Conservation (phyloP, 2,797 vertebrate genomes). For the Gambelia wislizenii region DNA sequence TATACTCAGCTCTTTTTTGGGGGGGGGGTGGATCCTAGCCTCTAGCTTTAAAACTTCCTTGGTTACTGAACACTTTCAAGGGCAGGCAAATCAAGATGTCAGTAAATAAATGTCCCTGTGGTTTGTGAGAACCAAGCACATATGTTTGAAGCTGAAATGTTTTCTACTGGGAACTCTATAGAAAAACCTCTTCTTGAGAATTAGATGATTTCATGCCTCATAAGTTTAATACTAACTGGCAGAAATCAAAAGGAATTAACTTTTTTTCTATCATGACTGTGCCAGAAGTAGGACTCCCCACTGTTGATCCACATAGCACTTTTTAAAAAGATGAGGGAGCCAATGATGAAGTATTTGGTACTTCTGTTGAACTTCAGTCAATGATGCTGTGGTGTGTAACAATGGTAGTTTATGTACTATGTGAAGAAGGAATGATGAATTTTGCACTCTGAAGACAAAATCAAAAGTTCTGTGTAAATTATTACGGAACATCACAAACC, state of each 20-base stretch:
- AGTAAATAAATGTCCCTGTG: slow-evolving; percentile 45
- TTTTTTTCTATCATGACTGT: slow-evolving; percentile 42
- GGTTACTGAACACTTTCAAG: slow-evolving; percentile 29
- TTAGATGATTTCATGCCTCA: slow-evolving; percentile 69
- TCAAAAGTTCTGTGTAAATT: neutral
- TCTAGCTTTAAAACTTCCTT: slow-evolving; percentile 33
- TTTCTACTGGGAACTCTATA: slow-evolving; percentile 54
- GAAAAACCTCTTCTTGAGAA: slow-evolving; percentile 63
- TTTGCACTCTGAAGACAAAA: slow-evolving; percentile 3
- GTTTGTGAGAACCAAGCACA: slow-evolving; percentile 46
- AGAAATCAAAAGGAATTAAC: slow-evolving; percentile 73
- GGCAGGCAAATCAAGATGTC: slow-evolving; percentile 35
- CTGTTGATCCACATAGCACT: slow-evolving; percentile 39
- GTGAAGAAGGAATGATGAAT: neutral
- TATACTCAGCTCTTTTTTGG: neutral
- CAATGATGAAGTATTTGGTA: slow-evolving; percentile 16
- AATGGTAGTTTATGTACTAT: neutral
- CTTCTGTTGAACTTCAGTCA: slow-evolving; percentile 31
- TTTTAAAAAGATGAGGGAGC: slow-evolving; percentile 43
- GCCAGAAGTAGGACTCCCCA: slow-evolving; percentile 52
- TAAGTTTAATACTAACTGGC: slow-evolving; percentile 71
- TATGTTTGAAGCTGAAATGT: slow-evolving; percentile 54
- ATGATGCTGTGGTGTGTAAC: neutral
- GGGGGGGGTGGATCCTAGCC: neutral
- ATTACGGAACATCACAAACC: neutral